Conservation (phyloP, 2,113 vertebrate genomes). For the Ictidomys tridecemlineatus region DNA sequence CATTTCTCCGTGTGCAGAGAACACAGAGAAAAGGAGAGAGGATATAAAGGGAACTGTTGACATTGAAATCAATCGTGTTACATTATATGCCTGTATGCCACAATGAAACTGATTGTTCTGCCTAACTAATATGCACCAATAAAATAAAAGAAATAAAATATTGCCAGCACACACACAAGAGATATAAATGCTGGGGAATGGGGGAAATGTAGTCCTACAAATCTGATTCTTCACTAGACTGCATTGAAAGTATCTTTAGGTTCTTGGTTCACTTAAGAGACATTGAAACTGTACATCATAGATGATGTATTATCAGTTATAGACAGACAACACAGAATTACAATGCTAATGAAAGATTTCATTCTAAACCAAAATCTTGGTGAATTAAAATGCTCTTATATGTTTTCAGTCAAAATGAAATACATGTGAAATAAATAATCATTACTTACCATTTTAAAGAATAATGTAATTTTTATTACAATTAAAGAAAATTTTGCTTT, state of each 20-base stretch:
- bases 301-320: not conserved
- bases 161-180: no score
- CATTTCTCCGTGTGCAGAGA: no score
- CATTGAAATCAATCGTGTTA: no score
- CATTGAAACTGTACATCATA: not conserved
- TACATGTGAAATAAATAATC: not conserved
- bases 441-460: not conserved
- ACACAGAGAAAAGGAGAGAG: no score
- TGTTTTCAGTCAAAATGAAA: constrained; percentile 35
- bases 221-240: not conserved
- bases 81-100: no score
- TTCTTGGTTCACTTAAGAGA: not conserved
- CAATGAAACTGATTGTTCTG: no score
- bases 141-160: no score
- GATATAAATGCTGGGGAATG: not conserved
- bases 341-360: not conserved
- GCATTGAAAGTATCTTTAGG: not conserved
- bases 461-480: not conserved
- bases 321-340: not conserved
- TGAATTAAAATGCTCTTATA: not conserved
- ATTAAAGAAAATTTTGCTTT: not conserved
- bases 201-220: not conserved
- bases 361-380: not conserved
- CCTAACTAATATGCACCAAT: no score
- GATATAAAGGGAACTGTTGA: no score